Evolutionary conservation across 92 coral and sea anemone species (phyloP).

Genomic region (Chrysogorgia sp.): DNA sequence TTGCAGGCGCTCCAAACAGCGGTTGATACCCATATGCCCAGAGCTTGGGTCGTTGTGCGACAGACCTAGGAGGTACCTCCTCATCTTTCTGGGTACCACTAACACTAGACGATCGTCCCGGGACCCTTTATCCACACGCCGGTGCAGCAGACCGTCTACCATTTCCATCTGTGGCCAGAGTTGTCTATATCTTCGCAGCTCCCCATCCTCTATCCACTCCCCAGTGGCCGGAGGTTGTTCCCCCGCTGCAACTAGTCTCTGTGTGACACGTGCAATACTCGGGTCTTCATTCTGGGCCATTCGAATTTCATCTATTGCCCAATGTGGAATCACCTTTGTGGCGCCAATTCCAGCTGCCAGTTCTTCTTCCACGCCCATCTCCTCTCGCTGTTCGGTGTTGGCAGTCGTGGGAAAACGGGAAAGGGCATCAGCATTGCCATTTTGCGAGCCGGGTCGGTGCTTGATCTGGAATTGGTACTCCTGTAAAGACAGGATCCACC

Average conservation of each 20-base stretch:
- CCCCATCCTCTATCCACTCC: background rate
- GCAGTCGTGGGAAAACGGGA: slow-evolving; percentile 2
- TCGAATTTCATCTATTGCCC: too few species aligned
- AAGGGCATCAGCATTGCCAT: slow-evolving; percentile 16
- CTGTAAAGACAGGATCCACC: too few species aligned
- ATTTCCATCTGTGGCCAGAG: slow-evolving; percentile 6
- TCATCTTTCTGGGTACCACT: slow-evolving; percentile 1
- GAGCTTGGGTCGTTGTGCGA: slow-evolving; percentile 29
- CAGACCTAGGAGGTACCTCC: background rate
- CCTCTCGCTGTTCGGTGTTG: too few species aligned
- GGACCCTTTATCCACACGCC: background rate
- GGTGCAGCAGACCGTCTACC: slow-evolving; percentile 2
- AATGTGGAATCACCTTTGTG: background rate
- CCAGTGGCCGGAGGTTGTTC: background rate
- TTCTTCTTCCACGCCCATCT: background rate
- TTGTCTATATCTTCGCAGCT: slow-evolving; percentile 1
- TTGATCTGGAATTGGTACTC: slow-evolving; percentile 16
- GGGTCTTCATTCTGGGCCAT: too few species aligned
- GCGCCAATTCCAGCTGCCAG: slow-evolving; percentile 2
- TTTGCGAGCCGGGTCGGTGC: slow-evolving; percentile 4
- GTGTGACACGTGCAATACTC: background rate
- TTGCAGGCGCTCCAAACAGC: slow-evolving; percentile 10
- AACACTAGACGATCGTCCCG: background rate
- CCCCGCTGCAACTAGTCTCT: background rate
- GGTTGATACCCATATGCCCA: slow-evolving; percentile 37